Evolutionary conservation across 2,113 vertebrate species (phyloP).

Genomic region (Phasianus colchicus): DNA sequence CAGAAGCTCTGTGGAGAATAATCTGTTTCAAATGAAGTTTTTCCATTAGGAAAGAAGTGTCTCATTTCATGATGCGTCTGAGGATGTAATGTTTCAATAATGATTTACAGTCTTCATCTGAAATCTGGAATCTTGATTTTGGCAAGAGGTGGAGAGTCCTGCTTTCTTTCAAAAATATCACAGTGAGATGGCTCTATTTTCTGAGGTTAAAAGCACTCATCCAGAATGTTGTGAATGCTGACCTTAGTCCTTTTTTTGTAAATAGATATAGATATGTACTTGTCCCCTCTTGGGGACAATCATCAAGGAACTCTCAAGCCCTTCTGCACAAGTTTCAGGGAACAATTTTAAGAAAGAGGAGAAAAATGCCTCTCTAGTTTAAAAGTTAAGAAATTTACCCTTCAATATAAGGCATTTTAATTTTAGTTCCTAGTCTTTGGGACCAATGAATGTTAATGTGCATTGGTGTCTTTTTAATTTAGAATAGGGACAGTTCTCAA

Average conservation of each 20-base stretch:
- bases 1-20: neutral
- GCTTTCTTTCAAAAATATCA: neutral
- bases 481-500: neutral
- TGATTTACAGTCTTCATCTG: neutral
- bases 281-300: neutral
- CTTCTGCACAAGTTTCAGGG: neutral
- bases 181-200: neutral
- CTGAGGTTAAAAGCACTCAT: neutral
- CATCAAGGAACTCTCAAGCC: neutral
- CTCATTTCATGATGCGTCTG: neutral
- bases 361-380: neutral
- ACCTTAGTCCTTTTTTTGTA: neutral
- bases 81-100: neutral
- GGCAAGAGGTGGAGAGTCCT: neutral
- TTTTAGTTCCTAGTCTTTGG: neutral
- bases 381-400: neutral
- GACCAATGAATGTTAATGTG: neutral
- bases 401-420: neutral
- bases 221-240: neutral
- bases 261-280: neutral
- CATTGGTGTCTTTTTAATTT: neutral
- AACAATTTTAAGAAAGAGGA: neutral
- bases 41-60: neutral
- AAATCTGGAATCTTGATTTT: conserved; percentile 1
- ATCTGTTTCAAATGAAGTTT: neutral